Percentiles rank a stretch among this genome's conserved stretches.
phyloP scores from a whole-genome alignment of 2,888 invertebrate genomes.

The Punctoribates punctum region DNA sequence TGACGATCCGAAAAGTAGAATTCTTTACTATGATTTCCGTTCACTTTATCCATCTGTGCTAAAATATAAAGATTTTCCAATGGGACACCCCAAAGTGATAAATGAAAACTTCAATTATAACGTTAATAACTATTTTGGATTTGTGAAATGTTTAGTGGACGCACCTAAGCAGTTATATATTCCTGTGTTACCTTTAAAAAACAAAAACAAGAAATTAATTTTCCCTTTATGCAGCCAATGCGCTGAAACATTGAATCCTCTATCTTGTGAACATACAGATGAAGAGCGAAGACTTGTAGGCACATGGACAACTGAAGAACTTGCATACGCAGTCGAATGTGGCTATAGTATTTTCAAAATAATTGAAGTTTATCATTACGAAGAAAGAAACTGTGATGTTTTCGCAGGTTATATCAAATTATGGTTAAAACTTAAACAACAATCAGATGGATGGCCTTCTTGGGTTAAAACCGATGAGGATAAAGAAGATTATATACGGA shows the following conservation, averaged over 20 bases:
- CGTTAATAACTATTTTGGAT: constrained; percentile 48
- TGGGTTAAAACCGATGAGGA: constrained; percentile 47
- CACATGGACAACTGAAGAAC: constrained; percentile 50
- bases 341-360: constrained; percentile 49
- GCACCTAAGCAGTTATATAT: constrained; percentile 49
- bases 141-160: constrained; percentile 49
- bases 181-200: constrained; percentile 49
- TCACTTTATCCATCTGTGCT: constrained; percentile 49
- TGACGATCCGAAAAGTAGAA: constrained; percentile 44
- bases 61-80: constrained; percentile 49
- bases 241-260: constrained; percentile 41
- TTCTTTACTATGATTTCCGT: constrained; percentile 49
- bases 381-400: constrained; percentile 47
- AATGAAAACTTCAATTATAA: constrained; percentile 18
- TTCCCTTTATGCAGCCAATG: constrained; percentile 50
- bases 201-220: constrained; percentile 46
- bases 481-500: constrained; percentile 46
- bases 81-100: constrained; percentile 47
- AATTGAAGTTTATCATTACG: constrained; percentile 50
- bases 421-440: constrained; percentile 50
- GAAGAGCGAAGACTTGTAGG: constrained; percentile 48
- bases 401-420: constrained; percentile 49
- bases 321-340: constrained; percentile 47
- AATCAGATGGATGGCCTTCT: constrained; percentile 49
- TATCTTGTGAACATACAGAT: constrained; percentile 39